Base-by-base conservation (phyloP, 2,888 invertebrate species). In the Halictus quadricinctus region DNA sequence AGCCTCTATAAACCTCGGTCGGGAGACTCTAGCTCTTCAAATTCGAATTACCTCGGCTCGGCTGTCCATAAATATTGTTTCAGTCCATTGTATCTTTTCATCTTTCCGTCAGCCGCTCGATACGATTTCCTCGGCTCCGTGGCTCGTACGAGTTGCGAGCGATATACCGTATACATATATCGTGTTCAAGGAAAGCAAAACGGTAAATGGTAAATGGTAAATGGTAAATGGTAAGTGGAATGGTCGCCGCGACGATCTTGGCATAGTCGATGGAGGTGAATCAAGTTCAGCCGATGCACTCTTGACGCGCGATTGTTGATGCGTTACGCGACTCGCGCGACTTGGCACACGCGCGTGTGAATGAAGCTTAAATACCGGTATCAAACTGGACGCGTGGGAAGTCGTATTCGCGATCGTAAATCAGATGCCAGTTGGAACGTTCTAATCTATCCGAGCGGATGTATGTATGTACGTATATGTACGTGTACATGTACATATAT, bases 381-480 rank as follows among this genome's bases (percentile, higher is more conserved):
- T 84, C 78, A 72, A 73, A 48, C 66, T 70, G n/a, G 25, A 75
- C 79, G 86, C 87, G 89, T 90, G 90, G 89, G 88, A 88, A 85
- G 86, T 76, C 41, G 81, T 80, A 79, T 81, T 83, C 81, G 87
- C 85, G 84, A 83, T 87, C 88, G 88, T 89, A 89, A 89, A 91
- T 90, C 90, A 90, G 85, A 70, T 80, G 72, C 60, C 88, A 86
- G 64, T 83, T 82, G 84, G 83, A 70, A 78, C 81, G 80, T 78
- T 88, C 87, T 89, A 91, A 90, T 90, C 91, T 91, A 88, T 90
- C 86, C 85, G 76, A 85, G 43, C 69, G 86, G 66, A 46, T 76
- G 72, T 66, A 69, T 41, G 18, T 25, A 21, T 21, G 21, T 7
- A 21, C 0, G 5, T 13, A 48, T 13, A 29, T 1, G 29, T 29